Evolutionary conservation across 2,888 invertebrate species (phyloP).

Genomic region (Temnothorax rugatulus): DNA sequence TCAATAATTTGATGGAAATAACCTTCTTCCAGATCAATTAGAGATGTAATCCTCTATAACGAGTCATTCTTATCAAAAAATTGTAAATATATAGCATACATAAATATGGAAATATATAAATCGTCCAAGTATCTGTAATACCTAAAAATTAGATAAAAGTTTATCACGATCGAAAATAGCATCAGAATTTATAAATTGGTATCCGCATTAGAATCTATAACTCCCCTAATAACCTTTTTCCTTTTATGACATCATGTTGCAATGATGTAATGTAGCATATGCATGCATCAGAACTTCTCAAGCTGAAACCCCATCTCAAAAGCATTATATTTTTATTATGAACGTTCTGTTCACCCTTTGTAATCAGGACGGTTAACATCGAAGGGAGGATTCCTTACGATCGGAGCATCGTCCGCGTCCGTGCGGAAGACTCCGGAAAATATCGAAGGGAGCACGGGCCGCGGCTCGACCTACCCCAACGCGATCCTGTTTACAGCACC

Average conservation of each 20-base stretch:
- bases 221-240: constrained; percentile 35
- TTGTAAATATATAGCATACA: background rate
- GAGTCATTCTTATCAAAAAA: background rate
- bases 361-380: constrained; percentile 53
- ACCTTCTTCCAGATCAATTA: background rate
- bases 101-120: background rate
- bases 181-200: constrained; percentile 16
- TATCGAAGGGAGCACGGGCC: constrained; percentile 50
- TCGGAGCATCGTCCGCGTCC: constrained; percentile 47
- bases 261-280: constrained; percentile 35
- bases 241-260: constrained; percentile 5
- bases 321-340: constrained; percentile 35
- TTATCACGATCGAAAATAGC: constrained; percentile 16
- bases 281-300: constrained; percentile 20
- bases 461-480: constrained; percentile 68
- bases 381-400: constrained; percentile 45
- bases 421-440: constrained; percentile 49
- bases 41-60: no score
- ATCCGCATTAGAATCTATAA: background rate
- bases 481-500: constrained; percentile 71
- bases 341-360: constrained; percentile 37
- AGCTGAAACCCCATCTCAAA: constrained; percentile 31
- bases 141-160: background rate
- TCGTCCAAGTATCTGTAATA: background rate
- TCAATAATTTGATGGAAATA: background rate